phyloP scores from a whole-genome alignment of 2,797 vertebrate species.

The Phalloptychus januarius region DNA sequence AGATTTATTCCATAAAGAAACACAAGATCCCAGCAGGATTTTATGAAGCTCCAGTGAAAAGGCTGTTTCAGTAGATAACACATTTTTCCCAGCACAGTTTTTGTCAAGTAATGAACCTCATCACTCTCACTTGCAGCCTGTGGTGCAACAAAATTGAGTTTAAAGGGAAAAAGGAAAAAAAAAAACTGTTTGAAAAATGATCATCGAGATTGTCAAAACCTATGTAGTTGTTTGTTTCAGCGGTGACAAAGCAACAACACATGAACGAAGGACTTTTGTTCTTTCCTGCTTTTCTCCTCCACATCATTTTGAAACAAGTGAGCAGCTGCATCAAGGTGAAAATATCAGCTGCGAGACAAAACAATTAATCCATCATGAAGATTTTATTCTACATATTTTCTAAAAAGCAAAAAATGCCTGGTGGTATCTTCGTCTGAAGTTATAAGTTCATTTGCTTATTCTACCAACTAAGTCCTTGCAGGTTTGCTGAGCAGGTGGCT shows the following conservation, averaged over 20 bases:
- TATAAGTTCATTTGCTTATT: background rate
- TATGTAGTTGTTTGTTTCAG: conserved; percentile 8
- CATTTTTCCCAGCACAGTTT: conserved; percentile 12
- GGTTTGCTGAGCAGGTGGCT: background rate
- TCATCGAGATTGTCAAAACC: conserved; percentile 2
- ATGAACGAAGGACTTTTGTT: conserved; percentile 19
- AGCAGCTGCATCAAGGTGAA: background rate
- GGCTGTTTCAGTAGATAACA: background rate
- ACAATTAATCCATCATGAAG: conserved; percentile 13
- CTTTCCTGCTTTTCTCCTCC: conserved; percentile 13
- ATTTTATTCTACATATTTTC: background rate
- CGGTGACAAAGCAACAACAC: conserved; percentile 5
- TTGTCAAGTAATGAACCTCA: conserved; percentile 21
- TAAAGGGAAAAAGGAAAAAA: background rate
- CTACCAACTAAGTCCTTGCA: background rate
- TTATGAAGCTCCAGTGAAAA: background rate
- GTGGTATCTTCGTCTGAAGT: background rate
- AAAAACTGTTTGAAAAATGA: conserved; percentile 26
- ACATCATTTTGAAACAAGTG: conserved; percentile 14
- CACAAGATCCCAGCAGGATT: background rate
- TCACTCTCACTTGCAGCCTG: conserved; percentile 14
- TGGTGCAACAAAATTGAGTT: conserved; percentile 24
- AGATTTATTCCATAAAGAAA: background rate
- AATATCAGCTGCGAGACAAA: conserved; percentile 17
- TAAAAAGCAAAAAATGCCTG: background rate